These are phyloP conservation scores for Uropsilus gracilis DNA, from an alignment of 2,113 vertebrate genomes.

Conservation along the genomic window DNA sequence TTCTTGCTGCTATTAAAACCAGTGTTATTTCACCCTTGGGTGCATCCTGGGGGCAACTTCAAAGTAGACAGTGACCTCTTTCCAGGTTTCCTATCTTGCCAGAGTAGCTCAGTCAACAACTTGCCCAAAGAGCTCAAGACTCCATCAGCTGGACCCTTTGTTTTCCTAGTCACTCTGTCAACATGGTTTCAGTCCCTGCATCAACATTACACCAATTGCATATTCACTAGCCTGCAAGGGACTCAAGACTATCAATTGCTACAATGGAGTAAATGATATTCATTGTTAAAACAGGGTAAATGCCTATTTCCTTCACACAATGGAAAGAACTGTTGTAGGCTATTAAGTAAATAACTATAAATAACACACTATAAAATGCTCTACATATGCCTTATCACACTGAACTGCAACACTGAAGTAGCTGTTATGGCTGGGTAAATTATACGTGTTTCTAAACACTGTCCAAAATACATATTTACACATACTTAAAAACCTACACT, in stretches of 20 bases:
- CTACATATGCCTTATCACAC: constrained; percentile 72
- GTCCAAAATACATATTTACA: constrained; percentile 84
- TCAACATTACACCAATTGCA: constrained; percentile 55
- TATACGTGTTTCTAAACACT: constrained; percentile 81
- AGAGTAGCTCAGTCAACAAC: constrained; percentile 65
- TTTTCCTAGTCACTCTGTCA: constrained; percentile 65
- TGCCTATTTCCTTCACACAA: constrained; percentile 73
- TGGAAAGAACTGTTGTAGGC: constrained; percentile 70
- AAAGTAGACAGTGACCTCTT: constrained; percentile 71
- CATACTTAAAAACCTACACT: constrained; percentile 81
- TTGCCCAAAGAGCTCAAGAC: constrained; percentile 71
- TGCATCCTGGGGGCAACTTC: constrained; percentile 53
- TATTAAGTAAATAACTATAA: constrained; percentile 83
- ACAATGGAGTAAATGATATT: constrained; percentile 48
- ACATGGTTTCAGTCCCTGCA: constrained; percentile 20
- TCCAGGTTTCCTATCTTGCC: constrained; percentile 53
- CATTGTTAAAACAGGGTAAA: constrained; percentile 73
- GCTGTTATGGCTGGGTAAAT: constrained; percentile 79
- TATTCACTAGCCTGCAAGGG: constrained; percentile 48
- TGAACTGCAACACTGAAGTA: constrained; percentile 72
- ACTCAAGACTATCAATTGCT: constrained; percentile 57
- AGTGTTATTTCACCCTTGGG: constrained; percentile 35
- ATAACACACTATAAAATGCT: constrained; percentile 82
- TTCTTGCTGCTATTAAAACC: constrained; percentile 44
- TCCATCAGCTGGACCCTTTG: constrained; percentile 30